These are phyloP conservation scores for Oxyteleia sp. DNA, from an alignment of 2,888 invertebrate genomes.

Conservation along the genomic window DNA sequence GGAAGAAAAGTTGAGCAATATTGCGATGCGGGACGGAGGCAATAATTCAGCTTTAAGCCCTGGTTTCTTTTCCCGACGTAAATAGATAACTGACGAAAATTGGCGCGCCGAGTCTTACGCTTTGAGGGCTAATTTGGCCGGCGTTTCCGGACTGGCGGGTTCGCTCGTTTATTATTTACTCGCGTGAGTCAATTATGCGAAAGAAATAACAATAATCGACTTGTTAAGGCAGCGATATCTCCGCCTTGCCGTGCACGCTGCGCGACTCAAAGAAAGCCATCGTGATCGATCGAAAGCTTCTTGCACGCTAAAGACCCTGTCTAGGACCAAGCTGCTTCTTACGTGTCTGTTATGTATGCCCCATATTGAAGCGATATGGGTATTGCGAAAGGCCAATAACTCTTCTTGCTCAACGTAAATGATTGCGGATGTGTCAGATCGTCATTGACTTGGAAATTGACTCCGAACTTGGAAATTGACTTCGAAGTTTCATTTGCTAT, in stretches of 20 bases:
- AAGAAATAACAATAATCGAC: constrained; percentile 64
- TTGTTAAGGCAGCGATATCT: constrained; percentile 62
- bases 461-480: too few species aligned
- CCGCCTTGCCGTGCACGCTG: constrained; percentile 32
- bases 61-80: constrained; percentile 27
- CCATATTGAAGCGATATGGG: constrained; percentile 36
- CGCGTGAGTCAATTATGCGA: constrained; percentile 56
- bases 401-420: constrained; percentile 46
- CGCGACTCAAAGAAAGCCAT: constrained; percentile 55
- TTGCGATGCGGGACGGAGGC: constrained; percentile 50
- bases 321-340: constrained; percentile 65
- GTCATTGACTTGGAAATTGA: constrained; percentile 55
- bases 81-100: constrained; percentile 60
- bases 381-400: constrained; percentile 58
- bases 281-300: constrained; percentile 66
- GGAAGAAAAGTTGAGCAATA: constrained; percentile 64
- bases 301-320: constrained; percentile 70
- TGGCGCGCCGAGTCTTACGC: background rate
- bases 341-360: constrained; percentile 55
- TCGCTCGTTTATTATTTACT: constrained; percentile 50
- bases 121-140: constrained; percentile 25
- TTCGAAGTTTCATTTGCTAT: constrained; percentile 56
- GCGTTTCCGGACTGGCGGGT: constrained; percentile 15
- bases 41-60: constrained; percentile 53
- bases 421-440: constrained; percentile 44